phyloP scores from a whole-genome alignment of 2,797 vertebrate species.

The Yasuhikotakia modesta region DNA sequence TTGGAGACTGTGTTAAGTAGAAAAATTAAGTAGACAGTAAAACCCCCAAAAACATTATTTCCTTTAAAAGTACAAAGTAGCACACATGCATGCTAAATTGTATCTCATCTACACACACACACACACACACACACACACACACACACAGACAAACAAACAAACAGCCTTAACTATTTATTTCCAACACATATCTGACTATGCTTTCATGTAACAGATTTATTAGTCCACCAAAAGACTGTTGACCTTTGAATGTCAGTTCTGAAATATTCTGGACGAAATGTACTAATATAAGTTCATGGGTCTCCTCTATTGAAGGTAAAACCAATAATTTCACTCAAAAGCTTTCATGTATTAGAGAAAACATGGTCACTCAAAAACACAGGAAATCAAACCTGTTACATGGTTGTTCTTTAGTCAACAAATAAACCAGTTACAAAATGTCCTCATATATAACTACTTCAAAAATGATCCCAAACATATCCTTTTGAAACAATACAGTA shows the following conservation, averaged over 20 bases:
- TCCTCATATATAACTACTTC: background rate
- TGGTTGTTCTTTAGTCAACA: conserved; percentile 11
- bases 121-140: too few species aligned
- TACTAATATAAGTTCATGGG: background rate
- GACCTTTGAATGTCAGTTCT: conserved; percentile 11
- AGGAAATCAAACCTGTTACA: background rate
- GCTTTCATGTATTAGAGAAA: background rate
- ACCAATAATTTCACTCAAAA: conserved; percentile 2
- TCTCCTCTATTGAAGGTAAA: background rate
- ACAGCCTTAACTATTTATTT: background rate
- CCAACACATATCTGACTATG: background rate
- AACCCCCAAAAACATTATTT: background rate
- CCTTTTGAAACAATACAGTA: background rate
- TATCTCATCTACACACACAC: background rate
- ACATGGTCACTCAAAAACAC: background rate
- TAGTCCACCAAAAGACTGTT: background rate
- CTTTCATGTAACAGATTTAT: background rate
- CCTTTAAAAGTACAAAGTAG: background rate
- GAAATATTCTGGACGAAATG: background rate
- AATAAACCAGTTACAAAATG: background rate
- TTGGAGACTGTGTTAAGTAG: too few species aligned
- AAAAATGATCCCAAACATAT: background rate
- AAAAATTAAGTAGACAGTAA: background rate
- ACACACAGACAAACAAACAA: background rate
- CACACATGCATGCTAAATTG: background rate